These are phyloP conservation scores for Garra rufa DNA, from an alignment of 2,113 vertebrate genomes.

Conservation along the genomic window DNA sequence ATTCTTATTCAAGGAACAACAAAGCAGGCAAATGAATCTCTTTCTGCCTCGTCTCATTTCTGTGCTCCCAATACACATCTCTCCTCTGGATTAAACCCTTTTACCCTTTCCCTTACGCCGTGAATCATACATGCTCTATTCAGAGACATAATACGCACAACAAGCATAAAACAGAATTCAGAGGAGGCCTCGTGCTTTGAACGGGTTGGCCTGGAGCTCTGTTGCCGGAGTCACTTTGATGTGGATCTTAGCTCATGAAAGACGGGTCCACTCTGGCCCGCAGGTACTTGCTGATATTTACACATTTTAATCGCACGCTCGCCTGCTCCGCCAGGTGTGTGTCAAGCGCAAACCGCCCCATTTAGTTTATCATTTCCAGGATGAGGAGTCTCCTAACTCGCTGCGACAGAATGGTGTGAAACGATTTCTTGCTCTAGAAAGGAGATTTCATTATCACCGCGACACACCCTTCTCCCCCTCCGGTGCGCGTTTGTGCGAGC, in stretches of 20 bases:
- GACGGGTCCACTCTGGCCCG: constrained; percentile 74
- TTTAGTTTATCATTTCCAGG: constrained; percentile 50
- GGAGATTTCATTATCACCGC: constrained; percentile 68
- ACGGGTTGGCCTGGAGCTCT: constrained; percentile 77
- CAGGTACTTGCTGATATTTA: constrained; percentile 70
- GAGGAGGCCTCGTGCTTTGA: constrained; percentile 71
- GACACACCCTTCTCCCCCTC: constrained; percentile 47
- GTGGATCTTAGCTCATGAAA: constrained; percentile 78
- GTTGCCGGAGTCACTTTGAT: constrained; percentile 75
- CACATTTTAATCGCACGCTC: constrained; percentile 72
- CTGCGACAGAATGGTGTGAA: constrained; percentile 65
- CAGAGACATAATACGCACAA: constrained; percentile 68
- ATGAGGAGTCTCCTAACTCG: constrained; percentile 64
- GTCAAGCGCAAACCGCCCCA: constrained; percentile 20
- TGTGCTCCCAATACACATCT: constrained; percentile 61
- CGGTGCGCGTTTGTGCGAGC: constrained; percentile 12
- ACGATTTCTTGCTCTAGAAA: constrained; percentile 70
- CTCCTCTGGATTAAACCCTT: constrained; percentile 64
- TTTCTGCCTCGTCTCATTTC: constrained; percentile 64
- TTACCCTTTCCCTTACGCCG: constrained; percentile 49
- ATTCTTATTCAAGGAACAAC: constrained; percentile 75
- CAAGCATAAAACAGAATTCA: constrained; percentile 71
- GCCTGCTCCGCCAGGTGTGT: constrained; percentile 71
- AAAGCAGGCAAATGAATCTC: constrained; percentile 73
- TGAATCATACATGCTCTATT: constrained; percentile 63